phyloP scores from a whole-genome alignment of 2,113 vertebrate species.

The Leucoraja erinaceus region DNA sequence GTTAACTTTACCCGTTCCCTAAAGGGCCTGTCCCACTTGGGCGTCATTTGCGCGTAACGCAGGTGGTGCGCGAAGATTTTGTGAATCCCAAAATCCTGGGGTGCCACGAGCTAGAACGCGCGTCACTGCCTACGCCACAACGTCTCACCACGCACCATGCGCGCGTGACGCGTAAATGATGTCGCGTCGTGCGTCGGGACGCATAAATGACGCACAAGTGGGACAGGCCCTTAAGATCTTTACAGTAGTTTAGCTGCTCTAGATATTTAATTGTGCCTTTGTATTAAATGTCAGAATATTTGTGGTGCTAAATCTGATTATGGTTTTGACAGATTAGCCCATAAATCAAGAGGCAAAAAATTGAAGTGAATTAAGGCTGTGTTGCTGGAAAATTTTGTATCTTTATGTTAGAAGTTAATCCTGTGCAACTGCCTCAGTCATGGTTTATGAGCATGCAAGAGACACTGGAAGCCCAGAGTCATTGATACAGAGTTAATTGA shows the following conservation, averaged over 20 bases:
- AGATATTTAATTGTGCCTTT: neutral
- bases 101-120: too few species aligned
- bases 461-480: neutral
- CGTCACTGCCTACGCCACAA: too few species aligned
- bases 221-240: neutral
- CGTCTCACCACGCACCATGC: too few species aligned
- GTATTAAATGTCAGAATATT: neutral
- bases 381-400: neutral
- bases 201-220: too few species aligned
- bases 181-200: too few species aligned
- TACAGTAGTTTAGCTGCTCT: neutral
- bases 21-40: too few species aligned
- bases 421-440: neutral
- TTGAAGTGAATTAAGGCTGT: neutral
- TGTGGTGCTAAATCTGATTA: neutral
- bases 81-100: too few species aligned
- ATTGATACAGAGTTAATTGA: neutral
- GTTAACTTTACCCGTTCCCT: neutral
- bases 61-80: too few species aligned
- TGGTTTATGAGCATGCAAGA: neutral
- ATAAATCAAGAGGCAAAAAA: neutral
- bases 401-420: neutral
- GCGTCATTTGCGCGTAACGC: too few species aligned
- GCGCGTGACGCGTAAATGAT: too few species aligned
- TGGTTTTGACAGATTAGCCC: neutral